Evolutionary conservation across 2,113 vertebrate species (phyloP), one percentile per base, ranked within the genome.

Genomic region (Fulmarus glacialis): DNA sequence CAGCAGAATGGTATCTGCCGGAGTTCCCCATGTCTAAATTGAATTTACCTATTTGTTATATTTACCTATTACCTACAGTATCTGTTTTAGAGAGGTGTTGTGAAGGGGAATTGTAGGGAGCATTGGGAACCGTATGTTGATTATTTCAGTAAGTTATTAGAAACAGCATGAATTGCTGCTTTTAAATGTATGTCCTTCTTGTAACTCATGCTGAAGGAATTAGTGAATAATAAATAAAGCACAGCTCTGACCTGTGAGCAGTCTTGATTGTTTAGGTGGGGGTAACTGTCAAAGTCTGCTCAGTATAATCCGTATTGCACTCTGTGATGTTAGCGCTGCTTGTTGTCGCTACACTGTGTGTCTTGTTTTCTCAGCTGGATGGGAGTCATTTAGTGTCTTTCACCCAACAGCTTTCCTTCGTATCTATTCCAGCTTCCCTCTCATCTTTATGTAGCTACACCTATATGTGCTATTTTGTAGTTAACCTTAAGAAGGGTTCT

Each of bases 361-460:
- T 70, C 81, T 67, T 1, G 1, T 89, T 93, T 86, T 56, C 56
- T 86, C 55, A 80, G 24, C 21, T 83, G 58, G 12, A 6, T 47
- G 42, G 16, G 32, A 81, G 36, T 45, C 15, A 22, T 22, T 45
- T 26, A 17, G 14, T 68, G 22, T 45, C 40, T 70, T 92, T 72
- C 21, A 58, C 27, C 30, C 40, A 52, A 11, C 26, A 59, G 18
- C 62, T 93, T 71, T 86, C 66, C 72, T 82, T 82, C 2, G 0
- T 72, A 52, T 20, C 36, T 40, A 0, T 86, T 80, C 38, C 90
- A 92, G 34, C 34, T 82, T 82, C 42, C 26, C 18, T 60, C 56
- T 72, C 0, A 0, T 60, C 75, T 71, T 60, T 15, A 12, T 7
- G 32, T 13, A 38, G 22, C 70, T 64, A 45, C 22, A 58, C 29